Evolutionary conservation across 1,140 invertebrate genomes (phyloP).

Genomic region (Rhagoletis zephyria): DNA sequence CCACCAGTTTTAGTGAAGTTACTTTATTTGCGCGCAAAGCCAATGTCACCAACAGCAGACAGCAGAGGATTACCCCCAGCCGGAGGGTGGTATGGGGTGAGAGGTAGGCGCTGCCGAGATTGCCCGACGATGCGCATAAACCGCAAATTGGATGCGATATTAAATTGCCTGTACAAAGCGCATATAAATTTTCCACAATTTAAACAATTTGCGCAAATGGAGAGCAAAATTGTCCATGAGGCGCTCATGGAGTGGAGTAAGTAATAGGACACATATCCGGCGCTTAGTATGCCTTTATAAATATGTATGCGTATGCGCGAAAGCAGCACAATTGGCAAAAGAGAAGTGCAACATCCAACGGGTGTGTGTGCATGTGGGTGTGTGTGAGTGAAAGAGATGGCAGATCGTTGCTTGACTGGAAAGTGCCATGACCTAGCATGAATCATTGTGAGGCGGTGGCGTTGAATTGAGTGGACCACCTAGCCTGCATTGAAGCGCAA

Average conservation of each 20-base stretch:
- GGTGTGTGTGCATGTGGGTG: not conserved
- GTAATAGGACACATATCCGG: not conserved
- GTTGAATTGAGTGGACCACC: not conserved
- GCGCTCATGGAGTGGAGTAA: not conserved
- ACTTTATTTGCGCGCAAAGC: not conserved
- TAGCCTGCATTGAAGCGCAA: not conserved
- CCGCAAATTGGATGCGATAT: constrained; percentile 74
- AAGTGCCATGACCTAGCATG: not conserved
- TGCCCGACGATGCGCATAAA: constrained; percentile 70
- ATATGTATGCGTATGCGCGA: not conserved
- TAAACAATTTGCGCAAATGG: constrained; percentile 67
- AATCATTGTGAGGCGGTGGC: not conserved
- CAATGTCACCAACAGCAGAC: not conserved
- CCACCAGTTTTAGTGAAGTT: too few species aligned
- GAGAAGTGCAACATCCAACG: not conserved
- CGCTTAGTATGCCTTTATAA: not conserved
- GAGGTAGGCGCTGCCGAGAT: not conserved
- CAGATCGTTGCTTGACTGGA: not conserved
- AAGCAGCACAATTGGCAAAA: not conserved
- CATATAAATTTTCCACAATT: constrained; percentile 73
- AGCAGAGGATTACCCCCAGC: constrained; percentile 1
- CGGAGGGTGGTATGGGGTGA: not conserved
- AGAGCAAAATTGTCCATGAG: constrained; percentile 56
- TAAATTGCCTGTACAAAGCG: constrained; percentile 73
- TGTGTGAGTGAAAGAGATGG: constrained; percentile 30